Base-by-base conservation (phyloP, 2,113 vertebrate species). In the Nerophis ophidion region DNA sequence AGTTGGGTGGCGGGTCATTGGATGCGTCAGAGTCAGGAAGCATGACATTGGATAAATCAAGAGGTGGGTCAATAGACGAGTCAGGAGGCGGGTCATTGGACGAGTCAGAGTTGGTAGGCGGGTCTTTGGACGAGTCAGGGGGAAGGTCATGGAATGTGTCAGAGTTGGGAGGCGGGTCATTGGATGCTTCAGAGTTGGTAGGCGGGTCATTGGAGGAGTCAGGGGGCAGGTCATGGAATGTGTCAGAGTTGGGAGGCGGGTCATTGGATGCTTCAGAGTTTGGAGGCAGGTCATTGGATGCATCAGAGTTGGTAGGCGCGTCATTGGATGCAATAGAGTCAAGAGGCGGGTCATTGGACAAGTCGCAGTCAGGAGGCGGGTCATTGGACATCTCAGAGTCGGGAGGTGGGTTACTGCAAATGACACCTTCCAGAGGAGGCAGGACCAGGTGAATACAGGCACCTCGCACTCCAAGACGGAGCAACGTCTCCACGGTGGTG, bases 391-490 rank as follows among this genome's bases (percentile, higher is more conserved):
- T 4, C 10, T 44, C 40, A 44, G 40, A 10, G 12, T 44, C 11
- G 12, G 9, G 40, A 4, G 40, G 40, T 11, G 11, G 4, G 40
- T 44, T 44, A 4, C 11, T 44, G 12, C 11, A 12, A 11, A 11
- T 12, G 13, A 19, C 14, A 4, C 8, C 42, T 6, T 54, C 12
- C 0, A 48, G 16, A 0, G 91, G 92, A 1, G 88, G 86, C 17
- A 86, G 90, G n/a, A 95, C 89, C 0, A 98, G 68, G 38, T 93
- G 89, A 75, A 99, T 84, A 8, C 77, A 71, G 50, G 59, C 48
- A 0, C 95, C 95, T 0, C 1, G 66, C 4, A 96, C 66, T 3
- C 94, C 92, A 0, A 94, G 68, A 62, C 75, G 35, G 13, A 97
- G 84, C 61, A 99, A 84, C 2, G 81, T 70, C 80, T 93, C 90